Evolutionary conservation across 2,113 vertebrate species (phyloP).

Genomic region (Hypanus sabinus): DNA sequence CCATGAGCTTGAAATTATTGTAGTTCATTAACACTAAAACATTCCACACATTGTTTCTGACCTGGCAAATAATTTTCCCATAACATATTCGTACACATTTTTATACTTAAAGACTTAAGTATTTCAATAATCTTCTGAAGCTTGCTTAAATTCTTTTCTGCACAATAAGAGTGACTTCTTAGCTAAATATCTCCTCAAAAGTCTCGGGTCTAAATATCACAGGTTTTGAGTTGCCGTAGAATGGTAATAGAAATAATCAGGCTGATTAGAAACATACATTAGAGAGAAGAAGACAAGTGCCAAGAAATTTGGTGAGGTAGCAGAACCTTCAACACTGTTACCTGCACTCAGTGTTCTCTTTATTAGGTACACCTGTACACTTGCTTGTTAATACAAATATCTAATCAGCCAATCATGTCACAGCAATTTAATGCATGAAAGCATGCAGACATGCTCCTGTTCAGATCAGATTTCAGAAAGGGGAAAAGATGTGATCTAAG

Average conservation of each 20-base stretch:
- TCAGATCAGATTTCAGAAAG: too few relatives aligned
- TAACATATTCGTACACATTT: neutral
- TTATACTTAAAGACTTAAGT: neutral
- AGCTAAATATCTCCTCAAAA: neutral
- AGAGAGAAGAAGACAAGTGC: neutral
- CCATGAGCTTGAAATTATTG: conserved; percentile 5
- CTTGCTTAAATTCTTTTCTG: neutral
- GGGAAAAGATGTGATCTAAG: too few relatives aligned
- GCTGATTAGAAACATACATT: neutral
- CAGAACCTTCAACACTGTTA: too few relatives aligned
- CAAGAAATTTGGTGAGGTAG: too few relatives aligned
- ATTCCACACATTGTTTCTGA: neutral
- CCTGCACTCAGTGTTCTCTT: too few relatives aligned
- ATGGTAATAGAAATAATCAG: neutral
- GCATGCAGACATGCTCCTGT: too few relatives aligned
- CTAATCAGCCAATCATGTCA: too few relatives aligned
- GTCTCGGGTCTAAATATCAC: neutral
- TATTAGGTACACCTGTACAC: too few relatives aligned
- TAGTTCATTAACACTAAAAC: neutral
- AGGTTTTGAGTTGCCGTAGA: neutral
- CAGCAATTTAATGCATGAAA: too few relatives aligned
- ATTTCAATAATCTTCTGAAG: neutral
- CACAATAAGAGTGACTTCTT: neutral
- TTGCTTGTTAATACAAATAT: too few relatives aligned
- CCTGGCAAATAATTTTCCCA: neutral